Evolutionary conservation across 2,888 invertebrate species (phyloP), one percentile per base, ranked within the genome.

Genomic region (Phalangium opilio): DNA sequence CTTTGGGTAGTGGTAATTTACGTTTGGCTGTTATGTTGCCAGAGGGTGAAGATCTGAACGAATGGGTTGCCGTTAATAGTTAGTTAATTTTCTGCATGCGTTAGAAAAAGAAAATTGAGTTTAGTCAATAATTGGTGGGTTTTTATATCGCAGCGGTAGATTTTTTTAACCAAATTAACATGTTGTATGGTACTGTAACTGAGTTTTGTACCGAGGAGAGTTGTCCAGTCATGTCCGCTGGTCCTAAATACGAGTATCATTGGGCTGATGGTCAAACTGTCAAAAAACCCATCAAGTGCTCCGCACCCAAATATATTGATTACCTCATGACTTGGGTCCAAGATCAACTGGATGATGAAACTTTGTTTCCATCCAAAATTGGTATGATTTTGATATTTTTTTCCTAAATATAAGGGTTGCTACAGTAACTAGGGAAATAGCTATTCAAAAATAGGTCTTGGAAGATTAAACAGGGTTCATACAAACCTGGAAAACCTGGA

Each of bases 11-110:
- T 41, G 96, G 95, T 19, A 96, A 96, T 73, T 73, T 98, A 56
- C 75, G 95, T 53, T 76, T 91, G 53, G 98, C 96, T 40, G 96
- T 98, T 47, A 83, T 87, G 76, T 72, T 96, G 58, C 96, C 96
- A 1, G 95, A 95, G 68, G 96, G 98, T 34, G 98, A 99, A 71
- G 98, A 98, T 71, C 76, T 93, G 55, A 96, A 98, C 64, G 98
- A 99, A 74, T 98, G 98, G 98, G 90, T 99, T 38, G 98, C 98
- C 47, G 96, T 98, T 41, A 98, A 99, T 67, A 96, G 96, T 91
- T 69, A 78, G 87, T 77, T 27, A n/a, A 41, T 38, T 7, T 27
- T n/a, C n/a, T n/a, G n/a, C n/a, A n/a, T n/a, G n/a, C n/a, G n/a
- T n/a, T n/a, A n/a, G n/a, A n/a, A n/a, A n/a, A n/a, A n/a, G n/a